phyloP scores from a whole-genome alignment of 2,113 vertebrate genomes.

The Crotophaga sulcirostris region DNA sequence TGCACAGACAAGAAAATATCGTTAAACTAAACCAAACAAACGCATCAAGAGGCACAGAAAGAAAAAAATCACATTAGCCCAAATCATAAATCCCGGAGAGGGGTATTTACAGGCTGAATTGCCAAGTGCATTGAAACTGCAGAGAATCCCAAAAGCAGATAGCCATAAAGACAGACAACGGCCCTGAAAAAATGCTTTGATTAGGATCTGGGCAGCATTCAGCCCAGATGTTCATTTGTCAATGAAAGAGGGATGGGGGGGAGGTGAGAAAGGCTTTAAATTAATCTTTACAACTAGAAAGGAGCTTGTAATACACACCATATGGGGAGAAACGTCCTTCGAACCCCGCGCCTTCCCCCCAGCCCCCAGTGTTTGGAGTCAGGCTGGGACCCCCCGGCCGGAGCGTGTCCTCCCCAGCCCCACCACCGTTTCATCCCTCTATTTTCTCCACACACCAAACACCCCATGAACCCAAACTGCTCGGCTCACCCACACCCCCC shows the following conservation, averaged over 20 bases:
- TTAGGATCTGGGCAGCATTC: conserved; percentile 58
- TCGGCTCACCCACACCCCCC: accelerated
- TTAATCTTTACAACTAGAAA: conserved; percentile 72
- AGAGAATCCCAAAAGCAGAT: conserved; percentile 3
- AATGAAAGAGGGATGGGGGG: conserved; percentile 45
- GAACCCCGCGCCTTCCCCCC: conserved; percentile 22
- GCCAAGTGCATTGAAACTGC: conserved; percentile 27
- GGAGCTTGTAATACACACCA: conserved; percentile 64
- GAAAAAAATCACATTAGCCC: neutral
- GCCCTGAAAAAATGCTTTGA: conserved; percentile 56
- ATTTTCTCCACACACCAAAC: neutral
- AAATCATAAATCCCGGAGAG: conserved; percentile 14
- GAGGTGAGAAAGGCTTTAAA: conserved; percentile 64
- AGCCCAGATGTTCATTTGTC: conserved; percentile 68
- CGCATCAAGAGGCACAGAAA: neutral
- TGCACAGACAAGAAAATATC: neutral
- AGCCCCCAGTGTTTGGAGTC: neutral
- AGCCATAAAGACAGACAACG: conserved; percentile 39
- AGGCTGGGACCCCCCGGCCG: neutral
- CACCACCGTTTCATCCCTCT: neutral
- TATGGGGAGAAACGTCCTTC: conserved; percentile 42
- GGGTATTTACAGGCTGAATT: conserved; percentile 31
- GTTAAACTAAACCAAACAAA: conserved; percentile 26
- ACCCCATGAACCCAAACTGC: neutral
- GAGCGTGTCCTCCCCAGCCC: neutral